phyloP scores from a whole-genome alignment of 2,113 vertebrate species.

The Isichthys henryi region DNA sequence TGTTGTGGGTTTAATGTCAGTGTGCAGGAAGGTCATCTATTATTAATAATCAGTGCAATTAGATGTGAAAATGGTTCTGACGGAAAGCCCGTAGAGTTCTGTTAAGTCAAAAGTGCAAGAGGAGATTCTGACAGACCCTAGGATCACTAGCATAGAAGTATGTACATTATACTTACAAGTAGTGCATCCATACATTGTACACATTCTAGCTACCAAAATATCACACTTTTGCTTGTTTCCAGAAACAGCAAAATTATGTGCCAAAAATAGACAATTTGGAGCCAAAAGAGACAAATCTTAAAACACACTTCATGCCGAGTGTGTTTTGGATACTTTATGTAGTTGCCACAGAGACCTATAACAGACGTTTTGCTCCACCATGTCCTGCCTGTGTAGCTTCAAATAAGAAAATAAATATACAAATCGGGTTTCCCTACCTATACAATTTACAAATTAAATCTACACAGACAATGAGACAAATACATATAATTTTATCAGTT shows the following conservation, averaged over 20 bases:
- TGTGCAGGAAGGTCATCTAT: conserved; percentile 7
- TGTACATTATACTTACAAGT: conserved; percentile 1
- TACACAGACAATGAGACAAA: conserved; percentile 2
- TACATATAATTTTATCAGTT: not conserved
- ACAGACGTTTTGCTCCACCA: not conserved
- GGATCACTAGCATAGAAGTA: conserved; percentile 9
- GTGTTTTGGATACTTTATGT: not conserved
- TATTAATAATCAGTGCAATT: conserved; percentile 2
- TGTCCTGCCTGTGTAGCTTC: not conserved
- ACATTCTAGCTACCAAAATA: conserved; percentile 9
- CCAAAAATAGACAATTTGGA: not conserved
- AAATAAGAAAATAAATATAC: not conserved
- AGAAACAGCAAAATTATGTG: not conserved
- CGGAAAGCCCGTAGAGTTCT: not conserved
- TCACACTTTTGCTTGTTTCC: conserved; percentile 1
- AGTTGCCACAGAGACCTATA: not conserved
- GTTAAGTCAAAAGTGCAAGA: conserved; percentile 5
- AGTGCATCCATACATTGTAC: conserved; percentile 2
- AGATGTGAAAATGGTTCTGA: not conserved
- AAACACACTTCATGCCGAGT: conserved; percentile 6
- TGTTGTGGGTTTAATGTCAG: not conserved
- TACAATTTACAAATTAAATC: conserved; percentile 4
- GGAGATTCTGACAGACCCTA: conserved; percentile 4
- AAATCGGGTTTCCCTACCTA: conserved; percentile 5
- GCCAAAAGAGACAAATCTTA: not conserved